Evolutionary conservation across 2,797 vertebrate genomes (phyloP).

Genomic region (Tokudaia tokunoshimensis): DNA sequence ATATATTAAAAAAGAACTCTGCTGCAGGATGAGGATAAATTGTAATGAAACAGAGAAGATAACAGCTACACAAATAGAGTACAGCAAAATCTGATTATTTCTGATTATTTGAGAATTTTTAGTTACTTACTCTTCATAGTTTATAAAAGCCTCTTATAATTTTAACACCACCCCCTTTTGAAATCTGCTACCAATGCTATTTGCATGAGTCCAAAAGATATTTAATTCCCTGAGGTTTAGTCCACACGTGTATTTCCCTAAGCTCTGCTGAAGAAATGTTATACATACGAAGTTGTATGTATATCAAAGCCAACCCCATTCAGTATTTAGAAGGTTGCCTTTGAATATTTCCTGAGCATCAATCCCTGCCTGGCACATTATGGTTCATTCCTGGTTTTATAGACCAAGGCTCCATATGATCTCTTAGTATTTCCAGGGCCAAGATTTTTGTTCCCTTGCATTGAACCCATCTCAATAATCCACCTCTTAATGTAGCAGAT

Average conservation of each 20-base stretch:
- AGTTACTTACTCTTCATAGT: background rate
- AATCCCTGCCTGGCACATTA: background rate
- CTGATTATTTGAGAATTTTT: background rate
- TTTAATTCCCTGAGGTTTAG: background rate
- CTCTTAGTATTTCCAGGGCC: background rate
- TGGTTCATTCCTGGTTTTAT: background rate
- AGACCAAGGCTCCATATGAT: background rate
- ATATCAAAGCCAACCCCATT: background rate
- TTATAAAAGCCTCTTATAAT: conserved; percentile 13
- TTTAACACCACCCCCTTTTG: background rate
- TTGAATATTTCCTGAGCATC: background rate
- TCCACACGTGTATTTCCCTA: background rate
- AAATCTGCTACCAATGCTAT: background rate
- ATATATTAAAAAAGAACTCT: background rate
- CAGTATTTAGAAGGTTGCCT: background rate
- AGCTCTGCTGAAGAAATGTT: background rate
- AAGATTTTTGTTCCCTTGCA: background rate
- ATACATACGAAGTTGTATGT: background rate
- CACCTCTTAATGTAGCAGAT: background rate
- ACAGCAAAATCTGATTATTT: background rate
- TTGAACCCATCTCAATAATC: background rate
- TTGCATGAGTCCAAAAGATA: background rate
- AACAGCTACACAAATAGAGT: background rate
- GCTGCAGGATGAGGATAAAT: background rate
- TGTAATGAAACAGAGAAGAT: background rate